Percentiles rank a stretch among this genome's conserved stretches.
phyloP scores from a whole-genome alignment of 2,888 invertebrate genomes.

The Drosophila melanosoma region DNA sequence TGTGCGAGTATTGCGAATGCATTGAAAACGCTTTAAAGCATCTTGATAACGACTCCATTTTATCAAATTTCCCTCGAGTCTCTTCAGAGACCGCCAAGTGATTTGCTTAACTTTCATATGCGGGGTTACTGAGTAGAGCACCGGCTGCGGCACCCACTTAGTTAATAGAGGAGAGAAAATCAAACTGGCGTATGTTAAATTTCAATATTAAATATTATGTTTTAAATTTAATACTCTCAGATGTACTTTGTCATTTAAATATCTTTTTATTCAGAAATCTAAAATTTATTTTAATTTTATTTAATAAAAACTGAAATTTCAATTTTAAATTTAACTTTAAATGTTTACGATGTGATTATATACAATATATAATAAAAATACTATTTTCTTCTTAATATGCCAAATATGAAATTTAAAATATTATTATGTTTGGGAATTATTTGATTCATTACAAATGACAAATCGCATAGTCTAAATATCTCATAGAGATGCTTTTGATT shows the following conservation, averaged over 20 bases:
- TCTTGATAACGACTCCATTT: conserved; percentile 50
- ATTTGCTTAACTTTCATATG: conserved; percentile 7
- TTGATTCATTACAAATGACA: neutral
- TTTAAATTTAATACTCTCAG: neutral
- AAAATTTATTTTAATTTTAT: neutral
- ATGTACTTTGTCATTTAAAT: neutral
- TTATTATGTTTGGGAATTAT: neutral
- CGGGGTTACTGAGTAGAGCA: conserved; percentile 3
- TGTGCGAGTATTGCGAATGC: conserved; percentile 9
- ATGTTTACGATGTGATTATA: neutral
- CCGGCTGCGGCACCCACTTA: conserved; percentile 31
- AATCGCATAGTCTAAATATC: neutral
- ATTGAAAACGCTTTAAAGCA: conserved; percentile 10
- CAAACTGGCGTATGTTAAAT: neutral
- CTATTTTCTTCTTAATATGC: neutral
- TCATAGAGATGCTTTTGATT: neutral
- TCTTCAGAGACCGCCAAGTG: neutral
- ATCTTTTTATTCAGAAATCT: neutral
- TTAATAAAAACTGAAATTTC: neutral
- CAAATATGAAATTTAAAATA: neutral
- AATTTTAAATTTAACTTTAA: neutral
- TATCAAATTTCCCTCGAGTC: neutral
- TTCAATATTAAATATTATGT: neutral
- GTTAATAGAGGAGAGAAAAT: conserved; percentile 25
- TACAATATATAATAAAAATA: neutral